Evolutionary conservation across 2,888 invertebrate species (phyloP).

Genomic region (Phengaris alcon): DNA sequence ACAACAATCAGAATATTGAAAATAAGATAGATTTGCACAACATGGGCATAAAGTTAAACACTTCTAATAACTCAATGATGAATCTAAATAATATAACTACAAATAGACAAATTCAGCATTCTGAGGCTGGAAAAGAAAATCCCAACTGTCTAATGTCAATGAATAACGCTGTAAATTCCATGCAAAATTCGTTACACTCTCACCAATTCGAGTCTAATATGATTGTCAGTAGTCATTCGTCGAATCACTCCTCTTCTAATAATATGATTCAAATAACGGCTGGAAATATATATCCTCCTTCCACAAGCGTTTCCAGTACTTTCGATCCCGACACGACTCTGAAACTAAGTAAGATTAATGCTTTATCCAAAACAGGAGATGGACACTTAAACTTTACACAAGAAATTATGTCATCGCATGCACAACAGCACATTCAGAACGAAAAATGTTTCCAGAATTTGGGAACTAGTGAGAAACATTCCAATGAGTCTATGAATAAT

Average conservation of each 20-base stretch:
- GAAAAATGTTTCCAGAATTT: slow-evolving; percentile 71
- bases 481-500: slow-evolving; percentile 54
- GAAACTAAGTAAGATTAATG: slow-evolving; percentile 71
- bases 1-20: slow-evolving; percentile 51
- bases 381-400: slow-evolving; percentile 72
- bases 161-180: slow-evolving; percentile 51
- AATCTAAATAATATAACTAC: slow-evolving; percentile 55
- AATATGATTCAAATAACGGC: slow-evolving; percentile 73
- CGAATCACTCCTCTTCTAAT: slow-evolving; percentile 62
- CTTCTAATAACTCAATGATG: slow-evolving; percentile 51
- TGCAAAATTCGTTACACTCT: slow-evolving; percentile 58
- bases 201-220: slow-evolving; percentile 66
- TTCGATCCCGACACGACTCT: slow-evolving; percentile 73
- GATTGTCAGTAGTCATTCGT: slow-evolving; percentile 65
- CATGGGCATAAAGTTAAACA: slow-evolving; percentile 57
- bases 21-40: slow-evolving; percentile 65
- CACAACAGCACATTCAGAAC: slow-evolving; percentile 67
- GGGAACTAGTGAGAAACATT: slow-evolving; percentile 63
- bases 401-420: slow-evolving; percentile 73
- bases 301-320: slow-evolving; percentile 63
- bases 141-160: slow-evolving; percentile 65
- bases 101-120: slow-evolving; percentile 55
- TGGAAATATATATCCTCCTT: slow-evolving; percentile 70
- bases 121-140: slow-evolving; percentile 61
- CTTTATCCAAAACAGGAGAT: slow-evolving; percentile 70